Evolutionary conservation across 2,888 invertebrate genomes (phyloP), one percentile per base, ranked within the genome.

Genomic region (Dryadula phaetusa): DNA sequence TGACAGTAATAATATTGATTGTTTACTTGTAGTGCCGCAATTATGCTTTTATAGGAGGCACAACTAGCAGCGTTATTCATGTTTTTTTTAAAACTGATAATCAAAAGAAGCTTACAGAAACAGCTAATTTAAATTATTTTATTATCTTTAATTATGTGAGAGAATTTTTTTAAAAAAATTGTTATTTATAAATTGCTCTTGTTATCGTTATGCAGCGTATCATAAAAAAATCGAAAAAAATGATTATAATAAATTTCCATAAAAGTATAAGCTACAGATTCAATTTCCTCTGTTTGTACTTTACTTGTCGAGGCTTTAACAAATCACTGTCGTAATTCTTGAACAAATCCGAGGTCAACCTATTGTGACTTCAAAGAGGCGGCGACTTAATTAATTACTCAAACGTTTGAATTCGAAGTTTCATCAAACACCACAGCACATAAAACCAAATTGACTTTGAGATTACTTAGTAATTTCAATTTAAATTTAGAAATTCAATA

Each of bases 371-470:
- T 70, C 64, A 61, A 56, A 66, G 69, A 60, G 64, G 56, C 61
- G 56, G 62, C 64, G 67, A 64, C 64, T 67, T 70, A 70, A 67
- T 67, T 70, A 70, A 70, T 70, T 70, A 70, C 67, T 67, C 53
- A 63, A 64, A 64, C 67, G 64, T 67, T 54, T 62, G 64, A 62
- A 67, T 67, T 64, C 56, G 47, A 70, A 70, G 67, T 70, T 70
- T 52, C 32, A 58, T 64, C 58, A 58, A 56, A 64, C 37, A 47
- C 44, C 60, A 54, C 63, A 54, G 49, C 61, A 58, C 25, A 58
- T 63, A 54, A 61, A 64, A 64, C 34, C 56, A 64, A 66, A 64
- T 67, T 67, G 56, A 53, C 67, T 70, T 62, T 62, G 52, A 64
- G 60, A 64, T 61, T 60, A 25, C 37, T 12, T 12, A 25, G 40